Base-by-base conservation (phyloP, 2,888 invertebrate species). In the Mystacides longicornis region DNA sequence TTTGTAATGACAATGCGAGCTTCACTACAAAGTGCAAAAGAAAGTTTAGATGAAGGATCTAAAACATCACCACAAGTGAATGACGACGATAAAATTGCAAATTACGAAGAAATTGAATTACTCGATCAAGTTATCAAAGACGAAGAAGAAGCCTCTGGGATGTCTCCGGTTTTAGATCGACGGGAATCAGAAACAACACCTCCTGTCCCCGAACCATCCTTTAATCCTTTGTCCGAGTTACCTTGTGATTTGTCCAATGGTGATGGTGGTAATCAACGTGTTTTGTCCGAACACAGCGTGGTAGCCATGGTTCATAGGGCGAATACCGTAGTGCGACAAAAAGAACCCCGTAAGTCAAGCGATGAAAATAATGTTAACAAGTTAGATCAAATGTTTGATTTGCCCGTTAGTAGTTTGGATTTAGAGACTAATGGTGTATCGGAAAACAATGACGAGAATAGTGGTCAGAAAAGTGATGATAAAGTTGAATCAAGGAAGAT, bases 121-220 rank as follows among this genome's bases (percentile, higher is more conserved):
- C 64, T 75, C n/a, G 76, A 77, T 62, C 71, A 75, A 68, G 74
- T 77, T 1, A 57, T 75, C 52, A 75, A 75, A 69, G 77, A 75
- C 20, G 77, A 76, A 65, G 77, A 77, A 66, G 64, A 75, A 57
- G 66, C 69, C 20, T 52, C 56, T 16, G 46, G 22, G 16, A 56
- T 56, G n/a, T 75, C 74, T 37, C 68, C 22, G 14, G 21, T 68
- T 33, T 75, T 76, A 16, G 2, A 23, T 48, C 16, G n/a, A 23
- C 5, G 5, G 11, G 18, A 20, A 19, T 46, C 47, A 49, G 27
- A 23, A 31, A 31, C 37, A 16, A 33, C 46, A 22, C 4, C 18
- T 22, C 49, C 49, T n/a, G 3, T 45, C 5, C 49, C 42, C 14
- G 37, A 43, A 21, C 23, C 48, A 42, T 48, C 53, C 22, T 18